phyloP scores from a whole-genome alignment of 2,797 vertebrate species.

The Tiaroga cobitis region DNA sequence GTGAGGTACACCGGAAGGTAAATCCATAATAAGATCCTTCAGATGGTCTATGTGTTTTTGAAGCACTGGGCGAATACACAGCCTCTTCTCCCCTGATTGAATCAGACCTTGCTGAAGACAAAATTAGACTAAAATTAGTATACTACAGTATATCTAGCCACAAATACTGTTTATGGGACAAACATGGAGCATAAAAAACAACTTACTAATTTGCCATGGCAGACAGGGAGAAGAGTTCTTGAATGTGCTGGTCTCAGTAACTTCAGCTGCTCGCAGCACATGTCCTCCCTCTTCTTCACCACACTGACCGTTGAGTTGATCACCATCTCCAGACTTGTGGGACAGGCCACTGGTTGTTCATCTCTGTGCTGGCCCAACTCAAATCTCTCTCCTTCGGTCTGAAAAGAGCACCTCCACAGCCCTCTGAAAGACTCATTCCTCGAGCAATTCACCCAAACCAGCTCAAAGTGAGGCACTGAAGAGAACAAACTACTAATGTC shows the following conservation, averaged over 20 bases:
- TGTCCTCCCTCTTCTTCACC: slow-evolving; percentile 42
- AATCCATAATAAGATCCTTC: not conserved
- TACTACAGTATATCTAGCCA: not conserved
- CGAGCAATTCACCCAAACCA: slow-evolving; percentile 61
- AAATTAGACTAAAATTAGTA: not conserved
- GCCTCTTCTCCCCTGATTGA: slow-evolving; percentile 19
- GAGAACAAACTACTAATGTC: not conserved
- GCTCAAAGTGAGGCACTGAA: slow-evolving; percentile 60
- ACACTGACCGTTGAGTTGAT: slow-evolving; percentile 53
- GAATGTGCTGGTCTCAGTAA: slow-evolving; percentile 46
- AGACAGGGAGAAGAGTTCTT: slow-evolving; percentile 55
- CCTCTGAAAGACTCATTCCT: slow-evolving; percentile 3
- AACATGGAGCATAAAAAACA: not conserved
- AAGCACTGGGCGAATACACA: slow-evolving; percentile 58
- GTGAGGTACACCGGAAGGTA: slow-evolving; percentile 42
- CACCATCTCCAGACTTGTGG: slow-evolving; percentile 32
- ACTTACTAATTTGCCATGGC: slow-evolving; percentile 57
- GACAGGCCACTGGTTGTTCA: slow-evolving; percentile 48
- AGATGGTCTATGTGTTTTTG: slow-evolving; percentile 48
- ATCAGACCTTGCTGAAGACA: slow-evolving; percentile 59
- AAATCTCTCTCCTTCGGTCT: slow-evolving; percentile 47
- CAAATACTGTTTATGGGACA: not conserved
- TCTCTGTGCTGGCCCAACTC: slow-evolving; percentile 37
- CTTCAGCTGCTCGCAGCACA: slow-evolving; percentile 53
- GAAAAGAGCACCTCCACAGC: slow-evolving; percentile 53